Evolutionary conservation across 2,888 invertebrate genomes (phyloP).

Genomic region (Zaprionus lineosus): DNA sequence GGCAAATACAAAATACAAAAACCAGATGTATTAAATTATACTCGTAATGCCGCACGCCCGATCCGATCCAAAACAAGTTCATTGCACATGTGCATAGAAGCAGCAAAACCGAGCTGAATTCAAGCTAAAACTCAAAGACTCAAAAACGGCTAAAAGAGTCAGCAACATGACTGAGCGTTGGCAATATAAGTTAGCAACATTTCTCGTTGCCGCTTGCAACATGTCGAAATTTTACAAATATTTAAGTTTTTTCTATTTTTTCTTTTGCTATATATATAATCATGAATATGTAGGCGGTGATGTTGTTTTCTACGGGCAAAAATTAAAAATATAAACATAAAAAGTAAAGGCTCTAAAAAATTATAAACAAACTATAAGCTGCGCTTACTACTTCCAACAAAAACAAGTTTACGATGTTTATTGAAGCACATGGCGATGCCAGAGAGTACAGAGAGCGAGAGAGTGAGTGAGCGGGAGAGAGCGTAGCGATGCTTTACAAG

Average conservation of each 20-base stretch:
- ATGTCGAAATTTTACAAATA: neutral
- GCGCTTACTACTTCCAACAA: slow-evolving; percentile 50
- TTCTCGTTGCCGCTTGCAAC: slow-evolving; percentile 13
- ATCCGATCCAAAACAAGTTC: slow-evolving; percentile 66
- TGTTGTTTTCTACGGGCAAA: too few species aligned
- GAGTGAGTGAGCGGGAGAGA: slow-evolving; percentile 10
- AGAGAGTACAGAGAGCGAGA: slow-evolving; percentile 13
- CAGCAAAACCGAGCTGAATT: slow-evolving; percentile 20
- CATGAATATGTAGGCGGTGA: too few species aligned
- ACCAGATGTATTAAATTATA: slow-evolving; percentile 19
- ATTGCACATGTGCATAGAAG: slow-evolving; percentile 66
- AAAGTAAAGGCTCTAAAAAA: slow-evolving; percentile 29
- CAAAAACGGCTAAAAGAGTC: slow-evolving; percentile 16
- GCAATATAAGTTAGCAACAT: slow-evolving; percentile 49
- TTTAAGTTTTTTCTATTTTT: too few species aligned
- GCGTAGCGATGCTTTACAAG: slow-evolving; percentile 36
- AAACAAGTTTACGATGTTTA: slow-evolving; percentile 66
- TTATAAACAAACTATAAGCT: slow-evolving; percentile 45
- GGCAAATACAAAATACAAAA: slow-evolving; percentile 2
- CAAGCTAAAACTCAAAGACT: too few species aligned
- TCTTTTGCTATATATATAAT: too few species aligned
- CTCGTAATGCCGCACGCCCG: slow-evolving; percentile 33
- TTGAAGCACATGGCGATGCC: slow-evolving; percentile 62
- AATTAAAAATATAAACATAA: slow-evolving; percentile 20
- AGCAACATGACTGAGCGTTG: slow-evolving; percentile 23